Evolutionary conservation across 2,797 vertebrate genomes (phyloP), one percentile per base, ranked within the genome.

Genomic region (Crocodylus rhombifer): DNA sequence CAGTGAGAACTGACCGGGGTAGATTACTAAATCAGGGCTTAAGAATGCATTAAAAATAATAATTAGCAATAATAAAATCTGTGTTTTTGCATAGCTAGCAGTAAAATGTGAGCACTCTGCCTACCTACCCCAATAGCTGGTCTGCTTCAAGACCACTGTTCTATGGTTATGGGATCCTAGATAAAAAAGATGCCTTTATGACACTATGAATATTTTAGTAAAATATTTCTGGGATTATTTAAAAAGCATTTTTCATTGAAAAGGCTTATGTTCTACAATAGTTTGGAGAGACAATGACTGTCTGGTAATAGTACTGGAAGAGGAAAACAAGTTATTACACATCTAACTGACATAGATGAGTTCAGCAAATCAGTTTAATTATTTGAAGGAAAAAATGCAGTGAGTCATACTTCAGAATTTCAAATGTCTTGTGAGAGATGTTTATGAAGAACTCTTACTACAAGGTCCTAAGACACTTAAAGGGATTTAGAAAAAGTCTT

Each of bases 391-490:
- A 33, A 85, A 96, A 90, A 94, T 82, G 77, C 42, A 84, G 79
- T 96, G 96, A 97, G 85, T 96, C 96, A 96, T 3, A 10, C 79
- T 94, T 82, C 42, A 96, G 87, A 89, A 93, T 92, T 95, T 89
- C 64, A 84, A 87, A 67, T 17, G 21, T 78, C 83, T 85, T 83
- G 65, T 75, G 21, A 88, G 28, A 88, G 13, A 77, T 75, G 86
- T 76, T 93, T 80, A 58, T 76, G 10, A 90, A 77, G 81, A 56
- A 65, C 61, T 20, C 42, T 62, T 65, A 65, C 58, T 61, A 58
- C 30, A 60, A 33, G 30, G 91, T 62, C 86, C 82, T 12, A 25
- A 85, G 84, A 28, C 64, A 86, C 25, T 95, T 91, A 51, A 62
- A 6, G 92, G 67, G 56, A 76, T 26, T 91, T 82, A 74, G 56